A percentile compares a stretch with the other conserved stretches of the same genome.
These are phyloP conservation scores for Drosophila subquinaria DNA, from an alignment of 2,888 invertebrate species.

Conservation along the genomic window DNA sequence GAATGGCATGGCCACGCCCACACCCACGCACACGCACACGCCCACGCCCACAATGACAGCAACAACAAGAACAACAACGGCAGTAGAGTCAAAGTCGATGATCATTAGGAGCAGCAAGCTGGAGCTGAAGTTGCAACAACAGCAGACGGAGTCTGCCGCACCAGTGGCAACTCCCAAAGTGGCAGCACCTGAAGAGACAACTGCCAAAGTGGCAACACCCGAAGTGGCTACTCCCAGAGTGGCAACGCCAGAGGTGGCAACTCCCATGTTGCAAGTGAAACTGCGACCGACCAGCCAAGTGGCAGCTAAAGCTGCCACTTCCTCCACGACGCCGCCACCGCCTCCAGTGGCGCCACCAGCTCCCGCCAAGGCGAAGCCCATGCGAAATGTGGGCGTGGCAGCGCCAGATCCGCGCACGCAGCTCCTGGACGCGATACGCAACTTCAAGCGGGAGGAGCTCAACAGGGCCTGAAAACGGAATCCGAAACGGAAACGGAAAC, in stretches of 20 bases:
- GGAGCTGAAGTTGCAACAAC: constrained; percentile 31
- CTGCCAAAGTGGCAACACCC: background rate
- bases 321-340: constrained; percentile 16
- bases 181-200: constrained; percentile 43
- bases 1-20: constrained; percentile 36
- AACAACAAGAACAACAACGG: background rate
- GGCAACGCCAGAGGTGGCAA: background rate
- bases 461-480: constrained; percentile 62
- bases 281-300: constrained; percentile 46
- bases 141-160: constrained; percentile 43
- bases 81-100: constrained; percentile 15
- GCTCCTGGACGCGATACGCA: constrained; percentile 90
- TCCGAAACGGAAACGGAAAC: background rate
- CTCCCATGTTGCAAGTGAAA: constrained; percentile 57
- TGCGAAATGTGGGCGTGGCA: constrained; percentile 43
- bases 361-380: constrained; percentile 82
- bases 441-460: constrained; percentile 87
- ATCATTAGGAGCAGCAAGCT: constrained; percentile 42
- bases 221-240: no score
- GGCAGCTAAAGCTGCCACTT: constrained; percentile 3
- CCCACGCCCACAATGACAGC: constrained; percentile 1
- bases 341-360: constrained; percentile 60
- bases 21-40: background rate
- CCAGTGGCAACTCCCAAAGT: background rate
- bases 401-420: constrained; percentile 88